A percentile compares a stretch with the other conserved stretches of the same genome.
These are phyloP conservation scores for Sphenodon punctatus DNA, from an alignment of 2,797 vertebrate species.

Conservation along the genomic window DNA sequence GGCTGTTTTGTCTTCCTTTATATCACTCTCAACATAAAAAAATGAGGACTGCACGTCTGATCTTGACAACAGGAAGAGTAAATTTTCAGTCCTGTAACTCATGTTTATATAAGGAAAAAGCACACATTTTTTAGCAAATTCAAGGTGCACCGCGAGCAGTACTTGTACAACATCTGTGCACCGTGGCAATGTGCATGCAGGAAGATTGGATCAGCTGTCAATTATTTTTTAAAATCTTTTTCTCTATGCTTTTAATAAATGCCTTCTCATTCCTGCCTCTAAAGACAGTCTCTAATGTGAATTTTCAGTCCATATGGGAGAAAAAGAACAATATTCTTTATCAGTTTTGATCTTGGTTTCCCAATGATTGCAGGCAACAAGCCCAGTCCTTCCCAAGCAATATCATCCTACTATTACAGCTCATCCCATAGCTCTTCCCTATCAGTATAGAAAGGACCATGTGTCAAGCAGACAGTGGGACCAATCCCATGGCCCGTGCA, in stretches of 20 bases:
- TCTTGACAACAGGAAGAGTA: background rate
- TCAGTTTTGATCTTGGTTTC: background rate
- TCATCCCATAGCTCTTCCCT: background rate
- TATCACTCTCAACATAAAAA: background rate
- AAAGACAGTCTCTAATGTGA: background rate
- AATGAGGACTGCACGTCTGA: background rate
- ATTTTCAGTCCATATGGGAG: background rate
- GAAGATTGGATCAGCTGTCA: too few relatives aligned
- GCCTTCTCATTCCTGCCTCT: background rate
- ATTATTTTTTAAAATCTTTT: slow-evolving; percentile 9
- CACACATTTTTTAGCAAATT: too few relatives aligned
- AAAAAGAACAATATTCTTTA: background rate
- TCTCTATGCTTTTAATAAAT: background rate
- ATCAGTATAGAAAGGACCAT: background rate
- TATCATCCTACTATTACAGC: background rate
- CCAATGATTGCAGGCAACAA: background rate
- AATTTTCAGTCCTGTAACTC: background rate
- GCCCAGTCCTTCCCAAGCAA: background rate
- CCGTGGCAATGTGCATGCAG: too few relatives aligned
- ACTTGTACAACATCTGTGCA: too few relatives aligned
- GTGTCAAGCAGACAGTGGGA: background rate
- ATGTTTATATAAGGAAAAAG: background rate
- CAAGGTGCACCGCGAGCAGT: too few relatives aligned
- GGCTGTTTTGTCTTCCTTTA: background rate
- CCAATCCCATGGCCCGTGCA: too few relatives aligned